Evolutionary conservation across 2,113 vertebrate genomes (phyloP).

Genomic region (Apteryx mantelli): DNA sequence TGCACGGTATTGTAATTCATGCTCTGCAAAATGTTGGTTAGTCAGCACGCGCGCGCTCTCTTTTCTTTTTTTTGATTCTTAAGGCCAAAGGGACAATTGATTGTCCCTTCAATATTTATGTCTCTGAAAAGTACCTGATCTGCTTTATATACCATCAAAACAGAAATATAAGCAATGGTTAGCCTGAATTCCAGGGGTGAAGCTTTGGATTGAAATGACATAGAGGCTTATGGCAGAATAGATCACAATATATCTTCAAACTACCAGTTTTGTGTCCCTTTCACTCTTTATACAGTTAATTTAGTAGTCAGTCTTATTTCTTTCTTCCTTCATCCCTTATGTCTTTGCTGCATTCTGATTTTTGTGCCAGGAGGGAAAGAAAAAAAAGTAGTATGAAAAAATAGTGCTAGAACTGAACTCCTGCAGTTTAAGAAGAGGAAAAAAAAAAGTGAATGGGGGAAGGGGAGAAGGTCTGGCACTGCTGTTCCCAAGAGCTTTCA

Average conservation of each 20-base stretch:
- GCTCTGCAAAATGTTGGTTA: not conserved
- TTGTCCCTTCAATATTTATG: not conserved
- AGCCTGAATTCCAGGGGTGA: not conserved
- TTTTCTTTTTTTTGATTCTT: not conserved
- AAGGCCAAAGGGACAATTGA: not conserved
- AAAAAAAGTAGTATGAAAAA: not conserved
- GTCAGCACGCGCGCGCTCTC: not conserved
- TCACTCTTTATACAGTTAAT: conserved; percentile 35
- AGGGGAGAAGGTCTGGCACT: not conserved
- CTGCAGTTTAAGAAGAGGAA: conserved; percentile 6
- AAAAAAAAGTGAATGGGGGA: not conserved
- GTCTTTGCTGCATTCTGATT: conserved; percentile 47
- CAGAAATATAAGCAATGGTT: not conserved
- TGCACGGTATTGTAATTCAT: not conserved
- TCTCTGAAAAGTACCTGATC: not conserved
- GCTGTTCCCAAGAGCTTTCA: conserved; percentile 34
- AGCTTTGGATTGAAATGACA: not conserved
- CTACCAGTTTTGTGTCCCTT: not conserved
- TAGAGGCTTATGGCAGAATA: not conserved
- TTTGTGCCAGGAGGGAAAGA: not conserved
- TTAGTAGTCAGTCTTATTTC: conserved; percentile 61
- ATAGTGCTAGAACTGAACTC: not conserved
- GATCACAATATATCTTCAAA: not conserved
- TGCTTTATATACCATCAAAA: not conserved
- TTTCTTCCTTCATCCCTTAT: conserved; percentile 59